Conservation (phyloP, 2,888 invertebrate species). For the Baronia brevicornis region DNA sequence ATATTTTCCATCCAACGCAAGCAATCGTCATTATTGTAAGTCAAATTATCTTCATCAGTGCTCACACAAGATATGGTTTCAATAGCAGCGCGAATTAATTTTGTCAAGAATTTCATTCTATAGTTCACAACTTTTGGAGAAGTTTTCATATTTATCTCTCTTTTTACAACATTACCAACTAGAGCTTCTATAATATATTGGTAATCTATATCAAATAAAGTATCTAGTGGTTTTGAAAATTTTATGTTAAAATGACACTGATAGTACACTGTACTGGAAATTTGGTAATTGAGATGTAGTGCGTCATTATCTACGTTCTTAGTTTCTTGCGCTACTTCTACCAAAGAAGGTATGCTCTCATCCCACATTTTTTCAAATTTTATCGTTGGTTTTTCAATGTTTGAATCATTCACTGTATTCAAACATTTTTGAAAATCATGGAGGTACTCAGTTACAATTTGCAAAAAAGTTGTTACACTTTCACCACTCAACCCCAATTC, state of each 20-base stretch:
- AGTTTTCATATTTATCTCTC: slow-evolving; percentile 76
- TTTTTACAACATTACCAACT: slow-evolving; percentile 52
- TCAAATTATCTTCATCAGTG: slow-evolving; percentile 61
- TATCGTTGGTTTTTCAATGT: slow-evolving; percentile 56
- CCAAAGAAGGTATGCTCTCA: slow-evolving; percentile 80
- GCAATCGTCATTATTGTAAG: slow-evolving; percentile 54
- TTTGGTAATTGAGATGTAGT: slow-evolving; percentile 86
- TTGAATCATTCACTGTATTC: slow-evolving; percentile 44
- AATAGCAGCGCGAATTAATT: slow-evolving; percentile 83
- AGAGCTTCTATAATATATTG: slow-evolving; percentile 74
- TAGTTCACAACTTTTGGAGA: slow-evolving; percentile 82
- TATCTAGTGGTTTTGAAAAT: slow-evolving; percentile 80
- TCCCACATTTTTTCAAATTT: slow-evolving; percentile 81
- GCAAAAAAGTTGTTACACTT: slow-evolving; percentile 70
- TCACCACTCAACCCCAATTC: slow-evolving; percentile 82
- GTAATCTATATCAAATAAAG: slow-evolving; percentile 85
- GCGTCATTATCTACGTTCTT: slow-evolving; percentile 84
- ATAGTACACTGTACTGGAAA: slow-evolving; percentile 85
- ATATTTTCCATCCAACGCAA: slow-evolving; percentile 83
- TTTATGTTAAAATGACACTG: slow-evolving; percentile 87
- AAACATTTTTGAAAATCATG: slow-evolving; percentile 57
- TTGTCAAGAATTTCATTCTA: slow-evolving; percentile 83
- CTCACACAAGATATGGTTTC: slow-evolving; percentile 81
- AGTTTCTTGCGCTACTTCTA: slow-evolving; percentile 86
- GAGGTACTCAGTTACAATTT: slow-evolving; percentile 63